Evolutionary conservation across 1,140 invertebrate genomes (phyloP).

Genomic region (Fopius arisanus): DNA sequence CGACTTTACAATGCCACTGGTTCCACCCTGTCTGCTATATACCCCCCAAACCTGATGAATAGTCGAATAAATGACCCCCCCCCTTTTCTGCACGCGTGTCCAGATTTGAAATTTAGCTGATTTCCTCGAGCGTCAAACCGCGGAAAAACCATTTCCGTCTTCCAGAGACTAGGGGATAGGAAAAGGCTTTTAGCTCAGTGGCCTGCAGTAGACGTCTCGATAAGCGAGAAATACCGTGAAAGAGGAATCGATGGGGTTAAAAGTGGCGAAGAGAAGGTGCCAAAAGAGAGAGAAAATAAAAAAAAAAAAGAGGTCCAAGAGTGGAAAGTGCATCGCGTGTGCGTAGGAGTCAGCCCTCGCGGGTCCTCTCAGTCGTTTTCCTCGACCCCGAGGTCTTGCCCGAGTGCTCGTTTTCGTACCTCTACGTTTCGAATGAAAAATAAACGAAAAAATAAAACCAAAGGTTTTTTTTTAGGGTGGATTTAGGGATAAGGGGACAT

Average conservation of each 20-base stretch:
- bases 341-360: background rate
- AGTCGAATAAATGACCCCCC: background rate
- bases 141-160: constrained; percentile 19
- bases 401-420: background rate
- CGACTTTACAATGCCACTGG: too few relatives aligned
- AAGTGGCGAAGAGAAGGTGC: background rate
- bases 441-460: background rate
- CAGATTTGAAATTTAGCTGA: background rate
- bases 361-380: background rate
- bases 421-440: background rate
- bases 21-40: background rate
- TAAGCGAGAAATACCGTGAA: background rate
- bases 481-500: background rate
- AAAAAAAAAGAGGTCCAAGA: background rate
- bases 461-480: background rate
- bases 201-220: constrained; percentile 1
- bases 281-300: background rate
- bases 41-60: background rate
- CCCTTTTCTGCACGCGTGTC: background rate
- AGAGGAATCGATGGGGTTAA: constrained; percentile 14
- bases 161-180: background rate
- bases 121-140: background rate
- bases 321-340: background rate
- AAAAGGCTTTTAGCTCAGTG: constrained; percentile 7
- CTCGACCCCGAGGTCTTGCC: background rate